Evolutionary conservation across 1,140 invertebrate genomes (phyloP).

Genomic region (Drosophila melanogaster): Release_6_plus_ISO1_MT NT_033777.3:21176501-21177000

Average conservation of each 20-base stretch:
- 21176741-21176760: slow-evolving; percentile 5
- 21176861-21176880: slow-evolving; percentile 9
- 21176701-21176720: slow-evolving; percentile 4
- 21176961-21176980: slow-evolving; percentile 34
- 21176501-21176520: slow-evolving; percentile 2
- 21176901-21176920: slow-evolving; percentile 43
- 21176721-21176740: slow-evolving; percentile 46
- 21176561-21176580: slow-evolving; percentile 28
- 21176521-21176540: slow-evolving; percentile 13
- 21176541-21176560: neutral
- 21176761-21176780: slow-evolving; percentile 24
- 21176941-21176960: neutral
- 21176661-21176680: slow-evolving; percentile 32
- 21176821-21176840: slow-evolving; percentile 14
- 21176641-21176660: slow-evolving; percentile 51
- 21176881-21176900: slow-evolving; percentile 45
- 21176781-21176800: slow-evolving; percentile 67
- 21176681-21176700: too few species aligned
- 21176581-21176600: slow-evolving; percentile 36
- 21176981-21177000: slow-evolving; percentile 34
- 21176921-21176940: slow-evolving; percentile 31
- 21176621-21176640: slow-evolving; percentile 19
- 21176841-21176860: neutral
- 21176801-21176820: slow-evolving; percentile 41
- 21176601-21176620: slow-evolving; percentile 69